Evolutionary conservation across 2,113 vertebrate species (phyloP).

Genomic region (Cephalopterus ornatus): DNA sequence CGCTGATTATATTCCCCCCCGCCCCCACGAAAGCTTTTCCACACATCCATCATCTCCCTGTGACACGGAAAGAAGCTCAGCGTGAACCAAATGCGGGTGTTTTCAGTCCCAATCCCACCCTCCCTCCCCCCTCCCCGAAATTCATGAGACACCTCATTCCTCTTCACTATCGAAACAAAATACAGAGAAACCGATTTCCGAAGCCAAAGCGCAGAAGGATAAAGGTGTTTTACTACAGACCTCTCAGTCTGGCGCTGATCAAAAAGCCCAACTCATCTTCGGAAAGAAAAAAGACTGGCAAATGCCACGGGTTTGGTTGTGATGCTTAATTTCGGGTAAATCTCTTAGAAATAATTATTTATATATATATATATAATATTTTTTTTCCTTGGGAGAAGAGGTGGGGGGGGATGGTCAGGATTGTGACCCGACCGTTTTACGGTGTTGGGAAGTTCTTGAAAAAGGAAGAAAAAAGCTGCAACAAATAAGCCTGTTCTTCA

Average conservation of each 20-base stretch:
- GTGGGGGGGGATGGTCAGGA: neutral
- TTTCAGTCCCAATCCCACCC: neutral
- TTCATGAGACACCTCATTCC: neutral
- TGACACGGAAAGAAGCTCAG: slow-evolving; percentile 33
- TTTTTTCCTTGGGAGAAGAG: neutral
- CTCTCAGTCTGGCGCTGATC: slow-evolving; percentile 34
- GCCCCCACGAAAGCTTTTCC: neutral
- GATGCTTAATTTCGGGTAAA: slow-evolving; percentile 2
- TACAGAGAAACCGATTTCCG: slow-evolving; percentile 45
- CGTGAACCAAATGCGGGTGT: neutral
- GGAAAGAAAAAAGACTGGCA: neutral
- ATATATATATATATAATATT: neutral
- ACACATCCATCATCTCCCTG: slow-evolving; percentile 11
- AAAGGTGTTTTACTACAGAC: slow-evolving; percentile 67
- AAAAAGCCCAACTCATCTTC: slow-evolving; percentile 14
- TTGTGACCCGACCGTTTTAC: neutral
- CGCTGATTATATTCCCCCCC: neutral
- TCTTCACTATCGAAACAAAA: slow-evolving; percentile 22
- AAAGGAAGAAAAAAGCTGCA: neutral
- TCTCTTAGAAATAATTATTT: neutral
- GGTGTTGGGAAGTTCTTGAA: neutral
- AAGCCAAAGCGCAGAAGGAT: slow-evolving; percentile 45
- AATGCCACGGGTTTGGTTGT: neutral
- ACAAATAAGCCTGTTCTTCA: neutral
- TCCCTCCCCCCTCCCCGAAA: neutral